Evolutionary conservation across 2,888 invertebrate species (phyloP), one percentile per base, ranked within the genome.

Genomic region (Diploptera punctata): DNA sequence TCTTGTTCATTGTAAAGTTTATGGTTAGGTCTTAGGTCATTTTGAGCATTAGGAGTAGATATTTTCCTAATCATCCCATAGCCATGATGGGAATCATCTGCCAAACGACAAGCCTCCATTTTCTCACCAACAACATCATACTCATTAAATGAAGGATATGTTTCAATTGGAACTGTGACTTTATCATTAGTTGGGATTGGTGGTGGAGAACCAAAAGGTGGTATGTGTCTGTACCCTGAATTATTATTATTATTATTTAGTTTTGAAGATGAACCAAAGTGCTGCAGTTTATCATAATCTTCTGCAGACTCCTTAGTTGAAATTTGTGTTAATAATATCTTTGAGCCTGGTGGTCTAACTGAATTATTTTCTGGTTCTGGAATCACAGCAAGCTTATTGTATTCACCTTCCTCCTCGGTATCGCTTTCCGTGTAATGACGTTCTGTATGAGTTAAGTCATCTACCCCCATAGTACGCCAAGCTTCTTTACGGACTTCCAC

Each of bases 1-100:
- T 92, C 92, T 75, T 90, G 89, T 70, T 93, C 91, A 80, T 93
- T 93, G 77, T 90, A 90, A 78, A 87, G 88, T 79, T 89, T 90
- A 80, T 93, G 92, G 67, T 67, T 19, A 77, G 77, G 47, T 65
- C 69, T 44, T 49, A 83, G 79, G n/a, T 81, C 83, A 19, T 74
- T 74, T 77, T 83, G 84, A 13, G 83, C 83, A 79, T 87, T 86
- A 2, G 87, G 86, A 0, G 86, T 86, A 1, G 88, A 85, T 75
- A 83, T 84, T 80, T 93, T 93, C 62, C 93, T 85, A 73, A 93
- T 89, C 80, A 92, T 87, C 5, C 93, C 93, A 81, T 94, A 93
- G 0, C 94, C 93, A 76, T 91, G 86, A 82, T 92, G 91, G 73
- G 92, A 93, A 79, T 94, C 93, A 80, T 94, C 93, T 54, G 93